phyloP scores from a whole-genome alignment of 2,797 vertebrate genomes.

The Avahi laniger region DNA sequence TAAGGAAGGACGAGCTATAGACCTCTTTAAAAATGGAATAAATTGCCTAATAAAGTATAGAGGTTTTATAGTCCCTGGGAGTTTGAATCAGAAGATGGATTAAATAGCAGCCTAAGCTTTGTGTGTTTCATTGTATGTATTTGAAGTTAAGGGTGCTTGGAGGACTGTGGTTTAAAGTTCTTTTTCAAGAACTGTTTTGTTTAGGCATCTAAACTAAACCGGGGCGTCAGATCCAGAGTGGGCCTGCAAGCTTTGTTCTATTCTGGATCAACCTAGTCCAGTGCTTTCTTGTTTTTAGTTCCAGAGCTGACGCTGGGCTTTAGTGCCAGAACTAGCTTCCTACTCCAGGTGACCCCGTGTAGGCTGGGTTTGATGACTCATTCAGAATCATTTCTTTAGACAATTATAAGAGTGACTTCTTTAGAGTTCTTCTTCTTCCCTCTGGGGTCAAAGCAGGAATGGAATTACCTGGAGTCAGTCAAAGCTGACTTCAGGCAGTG shows the following conservation, averaged over 20 bases:
- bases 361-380: neutral
- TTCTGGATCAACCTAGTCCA: neutral
- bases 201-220: slow-evolving; percentile 6
- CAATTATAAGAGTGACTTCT: neutral
- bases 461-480: neutral
- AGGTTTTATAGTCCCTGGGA: neutral
- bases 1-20: neutral
- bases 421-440: neutral
- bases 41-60: neutral
- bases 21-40: neutral
- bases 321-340: neutral
- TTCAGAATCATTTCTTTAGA: neutral
- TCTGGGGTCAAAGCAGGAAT: neutral
- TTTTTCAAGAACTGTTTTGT: slow-evolving; percentile 19
- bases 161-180: neutral
- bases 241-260: neutral
- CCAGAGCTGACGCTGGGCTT: neutral
- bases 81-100: slow-evolving; percentile 33
- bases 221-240: neutral
- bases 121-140: neutral
- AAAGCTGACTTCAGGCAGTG: slow-evolving; percentile 27
- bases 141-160: neutral
- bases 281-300: neutral
- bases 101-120: neutral
- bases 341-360: neutral